A percentile compares a stretch with the other conserved stretches of the same genome.
These are phyloP conservation scores for Pyrocephalus nanus DNA, from an alignment of 2,797 vertebrate species.

Conservation along the genomic window DNA sequence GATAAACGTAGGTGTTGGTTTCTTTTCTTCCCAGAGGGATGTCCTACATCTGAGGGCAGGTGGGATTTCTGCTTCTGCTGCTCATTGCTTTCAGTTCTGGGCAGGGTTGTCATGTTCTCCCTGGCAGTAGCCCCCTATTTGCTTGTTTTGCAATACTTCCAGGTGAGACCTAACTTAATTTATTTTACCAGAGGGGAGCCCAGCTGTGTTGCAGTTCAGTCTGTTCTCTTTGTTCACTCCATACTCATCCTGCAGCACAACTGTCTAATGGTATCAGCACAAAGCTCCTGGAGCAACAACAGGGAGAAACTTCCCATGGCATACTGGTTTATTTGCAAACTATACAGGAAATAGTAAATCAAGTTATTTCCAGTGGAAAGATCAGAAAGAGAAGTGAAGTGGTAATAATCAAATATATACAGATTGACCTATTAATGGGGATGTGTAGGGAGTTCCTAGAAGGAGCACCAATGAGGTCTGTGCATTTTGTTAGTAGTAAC, in stretches of 20 bases:
- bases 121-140: neutral
- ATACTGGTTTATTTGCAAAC: neutral
- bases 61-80: neutral
- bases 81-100: neutral
- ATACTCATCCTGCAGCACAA: neutral
- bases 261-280: neutral
- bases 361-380: neutral
- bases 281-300: neutral
- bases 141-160: neutral
- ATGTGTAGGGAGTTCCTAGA: neutral
- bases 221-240: neutral
- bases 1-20: neutral
- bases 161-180: neutral
- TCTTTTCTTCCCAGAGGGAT: rapidly evolving
- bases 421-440: neutral
- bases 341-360: neutral
- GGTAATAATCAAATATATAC: neutral
- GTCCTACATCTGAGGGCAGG: neutral
- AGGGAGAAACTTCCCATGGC: neutral
- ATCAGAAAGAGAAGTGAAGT: neutral
- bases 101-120: neutral
- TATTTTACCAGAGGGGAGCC: neutral
- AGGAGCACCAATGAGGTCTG: neutral
- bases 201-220: neutral
- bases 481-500: neutral